Base-by-base conservation (phyloP, 1,140 invertebrate genomes). In the Paralvinella palmiformis region DNA sequence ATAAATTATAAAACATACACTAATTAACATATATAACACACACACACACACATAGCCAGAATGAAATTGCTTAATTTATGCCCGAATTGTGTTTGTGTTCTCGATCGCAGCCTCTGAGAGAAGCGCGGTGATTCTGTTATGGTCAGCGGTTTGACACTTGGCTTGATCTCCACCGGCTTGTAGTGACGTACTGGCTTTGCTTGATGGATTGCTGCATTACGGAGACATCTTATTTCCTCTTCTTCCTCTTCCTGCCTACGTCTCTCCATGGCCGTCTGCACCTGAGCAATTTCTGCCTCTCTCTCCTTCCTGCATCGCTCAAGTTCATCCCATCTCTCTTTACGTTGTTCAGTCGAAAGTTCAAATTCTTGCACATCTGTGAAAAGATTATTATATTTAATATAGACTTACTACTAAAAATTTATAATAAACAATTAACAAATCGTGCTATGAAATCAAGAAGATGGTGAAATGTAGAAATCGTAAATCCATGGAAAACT, bases 331-430 rank as follows among this genome's bases (percentile, higher is more conserved):
- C 85, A 68, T 45, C 83, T 74, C 50, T 73, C 66, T 7, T 80
- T 78, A 41, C 84, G 67, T 15, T 71, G 64, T 32, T 84, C 84
- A 3, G 83, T 83, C 65, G 80, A 78, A 15, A 85, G 74, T 15
- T 75, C 67, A 67, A 85, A 77, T 13, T 80, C 75, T 32, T 71
- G 69, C 3, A 82, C 73, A 41, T 79, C 80, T 72, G 70, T 56
- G 31, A 3, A 20, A 56, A 20, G n/a, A 29, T 22, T 56, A 20
- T n/a, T 48, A 48, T 10, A 48, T 48, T 3, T 48, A 10, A 48
- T 48, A 20, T 10, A 48, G 27, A 3, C 2, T 4, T 2, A 2
- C 10, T 20, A 3, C 3, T 3, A 10, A 48, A 24, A 3, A 20
- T 4, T 48, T 48, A 20, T 20, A 10, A 20, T 48, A 20, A n/a